phyloP scores from a whole-genome alignment of 1,140 invertebrate genomes.

The Amyelois transitella region DNA sequence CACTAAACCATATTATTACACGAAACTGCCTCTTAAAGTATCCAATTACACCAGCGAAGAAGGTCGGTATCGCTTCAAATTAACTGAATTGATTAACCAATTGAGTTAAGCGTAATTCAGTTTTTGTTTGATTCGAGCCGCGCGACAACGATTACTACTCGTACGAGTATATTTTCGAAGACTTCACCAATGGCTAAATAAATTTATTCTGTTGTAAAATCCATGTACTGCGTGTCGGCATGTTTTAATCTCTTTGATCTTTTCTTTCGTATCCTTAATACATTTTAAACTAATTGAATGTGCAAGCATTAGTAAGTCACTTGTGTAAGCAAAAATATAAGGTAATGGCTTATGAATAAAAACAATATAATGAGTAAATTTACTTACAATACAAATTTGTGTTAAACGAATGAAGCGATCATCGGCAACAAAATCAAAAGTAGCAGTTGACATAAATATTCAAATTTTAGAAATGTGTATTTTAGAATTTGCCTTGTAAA shows the following conservation, averaged over 20 bases:
- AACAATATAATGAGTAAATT: no score
- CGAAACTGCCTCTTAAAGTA: not conserved
- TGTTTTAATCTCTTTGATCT: not conserved
- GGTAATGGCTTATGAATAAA: no score
- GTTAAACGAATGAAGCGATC: no score
- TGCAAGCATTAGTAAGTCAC: no score
- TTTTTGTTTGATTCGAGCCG: slow-evolving; percentile 38
- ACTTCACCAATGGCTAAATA: not conserved
- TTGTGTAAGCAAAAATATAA: no score
- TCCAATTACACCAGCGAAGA: slow-evolving; percentile 51
- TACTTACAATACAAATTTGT: no score
- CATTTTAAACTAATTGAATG: no score
- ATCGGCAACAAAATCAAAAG: no score
- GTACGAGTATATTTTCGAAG: slow-evolving; percentile 4
- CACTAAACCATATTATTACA: not conserved
- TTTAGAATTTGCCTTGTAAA: no score
- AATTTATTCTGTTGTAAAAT: not conserved
- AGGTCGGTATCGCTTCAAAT: slow-evolving; percentile 57
- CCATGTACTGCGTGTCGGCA: not conserved
- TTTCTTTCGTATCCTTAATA: no score
- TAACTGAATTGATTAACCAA: slow-evolving; percentile 67
- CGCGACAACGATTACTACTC: slow-evolving; percentile 22
- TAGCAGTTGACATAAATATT: no score
- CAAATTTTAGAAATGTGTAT: no score
- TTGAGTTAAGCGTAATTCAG: slow-evolving; percentile 51